Conservation (phyloP, 2,113 vertebrate species). For the Xenopus tropicalis region UCB_Xtro_10.0 CM004449.2:386001-386500, state of each 20-base stretch:
- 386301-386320: neutral
- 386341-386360: neutral
- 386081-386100: too few species aligned
- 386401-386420: conserved; percentile 19
- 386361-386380: conserved; percentile 4
- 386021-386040: too few species aligned
- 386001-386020: too few species aligned
- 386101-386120: too few species aligned
- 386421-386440: conserved; percentile 48
- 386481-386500: conserved; percentile 51
- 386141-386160: too few species aligned
- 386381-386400: neutral
- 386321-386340: conserved; percentile 22
- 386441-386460: conserved; percentile 46
- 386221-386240: neutral
- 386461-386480: conserved; percentile 54
- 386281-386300: conserved; percentile 18
- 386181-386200: conserved; percentile 14
- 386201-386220: neutral
- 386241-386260: neutral
- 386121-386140: too few species aligned
- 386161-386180: neutral
- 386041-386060: too few species aligned
- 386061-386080: too few species aligned
- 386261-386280: conserved; percentile 6